A percentile compares a stretch with the other conserved stretches of the same genome.
Conservation (phyloP, 2,888 invertebrate genomes). For the Plutella xylostella region DNA sequence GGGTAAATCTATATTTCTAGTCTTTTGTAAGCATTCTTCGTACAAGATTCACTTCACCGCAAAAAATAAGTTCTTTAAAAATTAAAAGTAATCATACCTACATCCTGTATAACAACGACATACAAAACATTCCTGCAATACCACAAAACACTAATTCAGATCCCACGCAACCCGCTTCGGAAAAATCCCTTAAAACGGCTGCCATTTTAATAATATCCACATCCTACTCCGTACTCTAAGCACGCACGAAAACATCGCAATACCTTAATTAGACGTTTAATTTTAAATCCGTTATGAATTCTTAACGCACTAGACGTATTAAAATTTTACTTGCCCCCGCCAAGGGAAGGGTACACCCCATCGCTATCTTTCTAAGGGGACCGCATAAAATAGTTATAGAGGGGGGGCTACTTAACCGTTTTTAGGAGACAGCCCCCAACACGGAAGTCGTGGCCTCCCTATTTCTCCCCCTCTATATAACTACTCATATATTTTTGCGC, state of each 20-base stretch:
- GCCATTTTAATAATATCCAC: too few relatives aligned
- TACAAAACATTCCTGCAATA: too few relatives aligned
- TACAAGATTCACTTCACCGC: too few relatives aligned
- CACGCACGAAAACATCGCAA: constrained; percentile 45
- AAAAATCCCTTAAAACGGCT: too few relatives aligned
- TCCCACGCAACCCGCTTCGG: too few relatives aligned
- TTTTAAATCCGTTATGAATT: constrained; percentile 66
- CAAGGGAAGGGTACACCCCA: constrained; percentile 45
- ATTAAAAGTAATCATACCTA: too few relatives aligned
- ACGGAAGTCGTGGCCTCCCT: constrained; percentile 60
- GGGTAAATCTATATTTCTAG: too few relatives aligned
- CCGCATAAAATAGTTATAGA: constrained; percentile 70
- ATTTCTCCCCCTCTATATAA: constrained; percentile 49
- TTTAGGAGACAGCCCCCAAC: constrained; percentile 66
- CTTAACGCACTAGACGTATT: constrained; percentile 62
- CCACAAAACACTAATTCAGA: too few relatives aligned
- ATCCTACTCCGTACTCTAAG: constrained; percentile 34
- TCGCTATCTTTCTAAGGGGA: constrained; percentile 68
- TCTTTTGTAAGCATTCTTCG: too few relatives aligned
- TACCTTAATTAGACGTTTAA: constrained; percentile 63
- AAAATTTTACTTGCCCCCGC: constrained; percentile 64
- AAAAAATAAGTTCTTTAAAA: too few relatives aligned
- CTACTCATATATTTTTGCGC: constrained; percentile 66
- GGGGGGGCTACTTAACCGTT: constrained; percentile 69
- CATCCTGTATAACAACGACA: too few relatives aligned